phyloP scores from a whole-genome alignment of 2,888 invertebrate species.

The Diarsia brunnea region DNA sequence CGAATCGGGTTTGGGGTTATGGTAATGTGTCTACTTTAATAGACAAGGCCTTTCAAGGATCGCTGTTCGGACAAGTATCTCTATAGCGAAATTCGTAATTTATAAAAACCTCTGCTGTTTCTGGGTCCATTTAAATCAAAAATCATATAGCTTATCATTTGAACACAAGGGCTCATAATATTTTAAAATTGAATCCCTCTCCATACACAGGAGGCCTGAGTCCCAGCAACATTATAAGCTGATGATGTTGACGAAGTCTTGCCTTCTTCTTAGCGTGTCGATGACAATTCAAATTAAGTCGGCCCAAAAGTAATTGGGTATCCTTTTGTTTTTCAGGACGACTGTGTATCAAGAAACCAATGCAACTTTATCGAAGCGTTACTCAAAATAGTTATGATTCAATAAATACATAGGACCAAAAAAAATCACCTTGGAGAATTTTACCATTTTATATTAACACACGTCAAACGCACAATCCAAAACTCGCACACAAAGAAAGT shows the following conservation, averaged over 20 bases:
- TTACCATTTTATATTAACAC: neutral
- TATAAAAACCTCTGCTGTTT: neutral
- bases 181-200: no score
- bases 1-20: conserved; percentile 15
- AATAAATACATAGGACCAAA: neutral
- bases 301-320: no score
- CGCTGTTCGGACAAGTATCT: neutral
- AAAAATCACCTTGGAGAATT: neutral
- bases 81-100: neutral
- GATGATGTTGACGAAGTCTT: no score
- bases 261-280: no score
- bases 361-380: neutral
- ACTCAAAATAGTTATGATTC: neutral
- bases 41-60: neutral
- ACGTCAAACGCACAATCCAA: neutral
- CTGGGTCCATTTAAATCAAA: neutral
- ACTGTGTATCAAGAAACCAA: neutral
- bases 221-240: no score
- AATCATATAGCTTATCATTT: no score
- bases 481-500: conserved; percentile 7
- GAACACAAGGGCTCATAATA: no score
- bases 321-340: neutral
- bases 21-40: conserved; percentile 16
- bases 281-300: no score
- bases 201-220: no score